phyloP scores from a whole-genome alignment of 2,113 vertebrate genomes.

The Anser cygnoides region DNA sequence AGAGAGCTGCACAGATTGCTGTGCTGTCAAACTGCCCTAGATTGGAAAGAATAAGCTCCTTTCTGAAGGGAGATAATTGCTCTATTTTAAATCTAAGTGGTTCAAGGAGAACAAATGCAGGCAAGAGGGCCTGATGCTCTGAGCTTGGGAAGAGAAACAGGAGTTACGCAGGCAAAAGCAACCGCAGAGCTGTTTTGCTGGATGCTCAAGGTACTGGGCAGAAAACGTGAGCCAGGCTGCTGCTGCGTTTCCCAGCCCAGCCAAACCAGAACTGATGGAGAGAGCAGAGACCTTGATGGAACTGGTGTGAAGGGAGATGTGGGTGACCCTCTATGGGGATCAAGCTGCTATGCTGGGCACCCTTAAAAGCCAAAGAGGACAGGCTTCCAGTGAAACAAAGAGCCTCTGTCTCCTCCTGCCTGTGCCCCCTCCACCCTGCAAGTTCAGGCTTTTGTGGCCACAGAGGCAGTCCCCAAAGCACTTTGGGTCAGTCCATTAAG shows the following conservation, averaged over 20 bases:
- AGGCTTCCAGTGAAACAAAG: background rate
- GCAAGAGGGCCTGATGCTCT: background rate
- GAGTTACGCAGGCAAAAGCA: background rate
- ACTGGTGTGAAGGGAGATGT: background rate
- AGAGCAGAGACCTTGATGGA: background rate
- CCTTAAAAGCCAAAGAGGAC: background rate
- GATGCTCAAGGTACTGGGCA: background rate
- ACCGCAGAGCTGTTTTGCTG: background rate
- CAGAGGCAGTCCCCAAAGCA: background rate
- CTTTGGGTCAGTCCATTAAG: background rate
- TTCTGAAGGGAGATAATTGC: slow-evolving; percentile 12
- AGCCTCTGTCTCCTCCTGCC: background rate
- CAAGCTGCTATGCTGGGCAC: rapidly evolving
- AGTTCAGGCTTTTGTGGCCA: background rate
- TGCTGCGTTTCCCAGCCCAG: background rate
- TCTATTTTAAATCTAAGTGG: slow-evolving; percentile 61
- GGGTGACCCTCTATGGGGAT: rapidly evolving
- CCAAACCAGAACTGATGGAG: background rate
- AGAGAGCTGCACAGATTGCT: background rate
- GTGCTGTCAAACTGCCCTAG: background rate
- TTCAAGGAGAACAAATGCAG: slow-evolving; percentile 58
- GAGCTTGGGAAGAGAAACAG: background rate
- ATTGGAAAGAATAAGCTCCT: background rate
- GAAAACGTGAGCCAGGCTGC: background rate
- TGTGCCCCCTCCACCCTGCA: background rate